Evolutionary conservation across 2,888 invertebrate genomes (phyloP).

Genomic region (Tuta absoluta): DNA sequence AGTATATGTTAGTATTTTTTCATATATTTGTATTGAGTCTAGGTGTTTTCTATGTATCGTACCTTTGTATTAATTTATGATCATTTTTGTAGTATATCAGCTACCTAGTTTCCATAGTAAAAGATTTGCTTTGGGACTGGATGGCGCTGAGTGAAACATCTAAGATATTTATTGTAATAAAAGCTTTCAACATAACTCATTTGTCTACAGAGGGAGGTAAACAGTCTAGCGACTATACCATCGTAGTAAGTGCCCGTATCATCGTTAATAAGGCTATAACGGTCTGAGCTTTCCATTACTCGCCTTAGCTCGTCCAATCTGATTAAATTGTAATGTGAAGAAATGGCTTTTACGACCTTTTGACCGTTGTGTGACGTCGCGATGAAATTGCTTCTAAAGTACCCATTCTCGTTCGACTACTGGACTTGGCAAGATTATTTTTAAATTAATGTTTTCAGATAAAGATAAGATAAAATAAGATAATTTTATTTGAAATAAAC

Average conservation of each 20-base stretch:
- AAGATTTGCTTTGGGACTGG: no score
- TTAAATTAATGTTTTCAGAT: not conserved
- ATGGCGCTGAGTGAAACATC: no score
- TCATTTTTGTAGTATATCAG: no score
- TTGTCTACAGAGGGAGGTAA: not conserved
- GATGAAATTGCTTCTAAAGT: not conserved
- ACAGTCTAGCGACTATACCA: conserved; percentile 1
- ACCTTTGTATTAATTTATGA: no score
- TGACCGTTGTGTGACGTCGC: not conserved
- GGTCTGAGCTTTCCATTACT: conserved; percentile 25
- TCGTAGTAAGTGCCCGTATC: conserved; percentile 21
- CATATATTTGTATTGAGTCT: no score
- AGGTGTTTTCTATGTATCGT: no score
- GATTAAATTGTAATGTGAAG: conserved; percentile 20
- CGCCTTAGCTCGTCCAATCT: conserved; percentile 16
- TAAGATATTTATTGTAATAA: no score
- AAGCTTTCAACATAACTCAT: not conserved
- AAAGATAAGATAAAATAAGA: not conserved
- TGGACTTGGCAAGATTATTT: not conserved
- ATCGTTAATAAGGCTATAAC: conserved; percentile 24
- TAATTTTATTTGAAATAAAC: no score
- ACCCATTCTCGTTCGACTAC: not conserved
- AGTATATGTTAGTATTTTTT: no score
- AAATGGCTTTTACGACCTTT: conserved; percentile 17
- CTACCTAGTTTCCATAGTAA: no score